Conservation (phyloP, 92 coral and sea anemone species). For the Zoanthus sociatus region DNA sequence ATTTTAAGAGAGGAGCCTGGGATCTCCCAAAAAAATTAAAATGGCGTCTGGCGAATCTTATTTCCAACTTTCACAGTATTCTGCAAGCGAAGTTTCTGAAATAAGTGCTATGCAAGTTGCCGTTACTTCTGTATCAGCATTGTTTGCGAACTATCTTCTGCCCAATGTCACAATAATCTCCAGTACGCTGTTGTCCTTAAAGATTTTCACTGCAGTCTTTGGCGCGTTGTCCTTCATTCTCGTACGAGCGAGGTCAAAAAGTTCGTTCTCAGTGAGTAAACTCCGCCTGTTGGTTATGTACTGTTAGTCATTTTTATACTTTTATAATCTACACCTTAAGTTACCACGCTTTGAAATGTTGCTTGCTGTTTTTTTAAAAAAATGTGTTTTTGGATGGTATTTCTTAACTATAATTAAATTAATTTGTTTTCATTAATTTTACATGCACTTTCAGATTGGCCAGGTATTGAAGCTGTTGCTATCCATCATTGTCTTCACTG, state of each 20-base stretch:
- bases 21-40: not conserved
- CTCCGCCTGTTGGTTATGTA: not conserved
- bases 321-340: not conserved
- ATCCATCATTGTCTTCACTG: slow-evolving; percentile 41
- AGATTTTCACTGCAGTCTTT: slow-evolving; percentile 32
- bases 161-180: slow-evolving; percentile 33
- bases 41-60: slow-evolving; percentile 16
- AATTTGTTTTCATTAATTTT: not conserved
- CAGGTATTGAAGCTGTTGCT: slow-evolving; percentile 66
- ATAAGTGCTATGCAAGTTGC: slow-evolving; percentile 15
- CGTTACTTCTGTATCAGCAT: slow-evolving; percentile 8
- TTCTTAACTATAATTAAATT: not conserved
- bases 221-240: slow-evolving; percentile 35
- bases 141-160: slow-evolving; percentile 32
- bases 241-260: slow-evolving; percentile 35
- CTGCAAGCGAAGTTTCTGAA: slow-evolving; percentile 16
- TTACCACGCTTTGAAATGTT: not conserved
- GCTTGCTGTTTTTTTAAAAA: no score
- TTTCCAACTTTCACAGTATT: slow-evolving; percentile 11
- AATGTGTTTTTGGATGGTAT: no score
- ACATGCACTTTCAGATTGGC: slow-evolving; percentile 35
- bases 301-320: not conserved
- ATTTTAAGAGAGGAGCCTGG: not conserved
- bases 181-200: slow-evolving; percentile 21
- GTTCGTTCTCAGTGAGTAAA: slow-evolving; percentile 27